phyloP scores from a whole-genome alignment of 37 sponge, comb jelly and placozoan species.

The Aplysina aerophoba region DNA sequence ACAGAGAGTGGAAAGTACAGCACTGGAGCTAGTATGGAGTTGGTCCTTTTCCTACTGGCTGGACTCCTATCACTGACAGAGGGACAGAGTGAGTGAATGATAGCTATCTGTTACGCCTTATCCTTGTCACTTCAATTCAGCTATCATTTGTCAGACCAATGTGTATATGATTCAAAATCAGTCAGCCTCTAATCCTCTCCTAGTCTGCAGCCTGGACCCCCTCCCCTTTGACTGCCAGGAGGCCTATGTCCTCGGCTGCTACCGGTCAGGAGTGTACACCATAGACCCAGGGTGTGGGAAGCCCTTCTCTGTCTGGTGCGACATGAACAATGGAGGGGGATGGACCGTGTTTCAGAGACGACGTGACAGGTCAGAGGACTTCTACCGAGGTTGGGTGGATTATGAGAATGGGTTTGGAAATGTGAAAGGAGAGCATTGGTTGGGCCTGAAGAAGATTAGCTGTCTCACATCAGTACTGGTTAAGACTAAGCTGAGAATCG shows the following conservation, averaged over 20 bases:
- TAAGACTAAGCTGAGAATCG: conserved; percentile 6
- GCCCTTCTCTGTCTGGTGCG: conserved; percentile 2
- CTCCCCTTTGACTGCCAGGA: background rate
- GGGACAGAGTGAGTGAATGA: too few species aligned
- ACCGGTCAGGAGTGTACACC: background rate
- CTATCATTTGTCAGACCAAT: too few species aligned
- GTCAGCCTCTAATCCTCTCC: too few species aligned
- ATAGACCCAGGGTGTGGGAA: conserved; percentile 29
- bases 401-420: conserved; percentile 45
- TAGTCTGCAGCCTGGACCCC: too few species aligned
- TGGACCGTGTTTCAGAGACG: conserved; percentile 43
- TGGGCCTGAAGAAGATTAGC: conserved; percentile 33
- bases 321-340: conserved; percentile 20
- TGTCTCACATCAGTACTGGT: conserved; percentile 15
- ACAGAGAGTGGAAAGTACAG: too few species aligned
- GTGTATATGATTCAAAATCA: too few species aligned
- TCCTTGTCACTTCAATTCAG: too few species aligned
- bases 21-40: too few species aligned
- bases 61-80: too few species aligned
- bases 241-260: background rate
- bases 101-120: too few species aligned
- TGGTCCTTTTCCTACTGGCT: too few species aligned
- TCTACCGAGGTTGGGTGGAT: conserved; percentile 28
- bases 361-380: conserved; percentile 40
- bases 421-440: conserved; percentile 31